phyloP scores from a whole-genome alignment of 1,140 invertebrate genomes.

The Ostrea edulis region DNA sequence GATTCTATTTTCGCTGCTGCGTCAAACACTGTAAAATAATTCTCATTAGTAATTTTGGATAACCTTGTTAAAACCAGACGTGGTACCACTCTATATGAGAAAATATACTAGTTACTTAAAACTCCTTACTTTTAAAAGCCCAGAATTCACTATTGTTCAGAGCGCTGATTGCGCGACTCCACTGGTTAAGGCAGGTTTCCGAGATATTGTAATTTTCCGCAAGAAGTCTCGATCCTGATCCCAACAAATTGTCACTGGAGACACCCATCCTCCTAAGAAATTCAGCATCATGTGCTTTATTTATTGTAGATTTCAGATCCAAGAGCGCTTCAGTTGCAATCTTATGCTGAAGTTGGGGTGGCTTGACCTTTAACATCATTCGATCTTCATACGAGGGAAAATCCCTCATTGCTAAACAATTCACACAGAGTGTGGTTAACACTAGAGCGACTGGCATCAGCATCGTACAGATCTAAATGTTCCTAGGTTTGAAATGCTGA shows the following conservation, averaged over 20 bases:
- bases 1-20: neutral
- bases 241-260: neutral
- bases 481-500: neutral
- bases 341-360: neutral
- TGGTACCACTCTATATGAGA: neutral
- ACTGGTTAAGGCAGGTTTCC: neutral
- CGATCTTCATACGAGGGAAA: neutral
- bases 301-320: neutral
- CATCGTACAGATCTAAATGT: neutral
- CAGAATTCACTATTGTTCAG: neutral
- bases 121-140: constrained; percentile 20
- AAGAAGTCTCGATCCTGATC: neutral
- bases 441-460: neutral
- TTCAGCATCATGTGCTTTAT: neutral
- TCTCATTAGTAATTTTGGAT: neutral
- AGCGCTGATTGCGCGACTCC: neutral
- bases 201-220: neutral
- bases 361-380: neutral
- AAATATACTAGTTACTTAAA: neutral
- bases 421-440: neutral
- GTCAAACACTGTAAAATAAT: neutral
- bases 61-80: neutral
- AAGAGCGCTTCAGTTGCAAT: neutral
- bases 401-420: neutral
- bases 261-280: neutral